Base-by-base conservation (phyloP, 2,113 vertebrate genomes). In the Tachysurus vachellii region DNA sequence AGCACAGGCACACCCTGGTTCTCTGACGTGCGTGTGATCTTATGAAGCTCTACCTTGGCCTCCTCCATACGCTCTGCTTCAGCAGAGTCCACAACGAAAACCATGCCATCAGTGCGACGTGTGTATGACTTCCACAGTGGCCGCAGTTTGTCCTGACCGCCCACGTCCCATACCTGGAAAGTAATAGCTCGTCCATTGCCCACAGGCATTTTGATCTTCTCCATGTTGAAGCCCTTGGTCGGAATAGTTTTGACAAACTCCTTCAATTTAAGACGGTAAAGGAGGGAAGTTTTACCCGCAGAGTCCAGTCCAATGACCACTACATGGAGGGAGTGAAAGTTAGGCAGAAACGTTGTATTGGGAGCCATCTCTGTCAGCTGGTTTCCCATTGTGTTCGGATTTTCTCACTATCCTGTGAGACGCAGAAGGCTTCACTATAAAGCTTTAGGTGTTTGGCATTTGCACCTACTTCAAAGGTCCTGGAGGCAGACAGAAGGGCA, bases 131-230 rank as follows among this genome's bases (percentile, higher is more conserved):
- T 97, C 97, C 97, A 98, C 66, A 98, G 94, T 0, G 97, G 97
- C 1, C 97, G 94, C 56, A 98, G 94, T 92, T 97, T 98, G 88
- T 98, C 97, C 91, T 98, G 97, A 0, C 97, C 97, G 0, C 97
- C 97, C 4, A 98, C 97, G 0, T 98, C 97, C 97, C 97, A 98
- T 89, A 97, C 97, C 88, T 97, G 96, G 91, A 98, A 97, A 89
- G 95, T 95, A 66, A 97, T 95, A 82, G 93, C 89, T 0, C 96
- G 95, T 0, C 96, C 95, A 2, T 93, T 89, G 5, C 95, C 97
- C 62, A 97, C 91, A 0, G 95, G 91, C 86, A 97, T 95, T 80
- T 96, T 96, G 88, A 97, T 96, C 93, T 96, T 97, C 93, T 98
- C 97, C 3, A 93, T 97, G 94, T 98, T 98, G 92, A 98, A 98